A percentile compares a stretch with the other conserved stretches of the same genome.
These are phyloP conservation scores for Ageneiosus marmoratus DNA, from an alignment of 2,113 vertebrate genomes.

Conservation along the genomic window DNA sequence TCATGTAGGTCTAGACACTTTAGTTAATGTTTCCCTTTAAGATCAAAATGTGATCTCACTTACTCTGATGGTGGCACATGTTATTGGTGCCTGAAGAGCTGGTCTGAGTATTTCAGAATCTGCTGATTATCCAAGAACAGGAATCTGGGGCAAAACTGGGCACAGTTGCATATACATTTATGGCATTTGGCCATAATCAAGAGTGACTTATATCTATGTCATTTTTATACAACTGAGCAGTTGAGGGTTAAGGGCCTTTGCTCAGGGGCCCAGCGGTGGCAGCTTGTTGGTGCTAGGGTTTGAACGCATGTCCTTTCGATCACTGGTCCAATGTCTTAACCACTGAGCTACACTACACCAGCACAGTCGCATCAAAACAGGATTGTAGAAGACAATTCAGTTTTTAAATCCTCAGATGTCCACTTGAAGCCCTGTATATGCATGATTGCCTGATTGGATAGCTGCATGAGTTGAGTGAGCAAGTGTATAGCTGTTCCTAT, in stretches of 20 bases:
- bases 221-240: no score
- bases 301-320: no score
- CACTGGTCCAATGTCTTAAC: no score
- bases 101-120: not conserved
- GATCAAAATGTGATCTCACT: not conserved
- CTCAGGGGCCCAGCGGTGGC: no score
- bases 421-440: not conserved
- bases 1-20: not conserved
- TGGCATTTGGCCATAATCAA: no score
- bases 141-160: not conserved
- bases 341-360: no score
- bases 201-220: no score
- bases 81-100: not conserved
- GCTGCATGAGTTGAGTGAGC: not conserved
- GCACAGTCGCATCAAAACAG: constrained; percentile 5
- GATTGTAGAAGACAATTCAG: no score
- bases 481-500: not conserved
- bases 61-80: not conserved
- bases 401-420: not conserved
- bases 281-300: no score
- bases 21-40: not conserved
- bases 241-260: no score
- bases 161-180: no score
- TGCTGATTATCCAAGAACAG: not conserved
- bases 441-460: not conserved